phyloP scores from a whole-genome alignment of 92 coral and sea anemone genomes.

The Phenganax subtilis region DNA sequence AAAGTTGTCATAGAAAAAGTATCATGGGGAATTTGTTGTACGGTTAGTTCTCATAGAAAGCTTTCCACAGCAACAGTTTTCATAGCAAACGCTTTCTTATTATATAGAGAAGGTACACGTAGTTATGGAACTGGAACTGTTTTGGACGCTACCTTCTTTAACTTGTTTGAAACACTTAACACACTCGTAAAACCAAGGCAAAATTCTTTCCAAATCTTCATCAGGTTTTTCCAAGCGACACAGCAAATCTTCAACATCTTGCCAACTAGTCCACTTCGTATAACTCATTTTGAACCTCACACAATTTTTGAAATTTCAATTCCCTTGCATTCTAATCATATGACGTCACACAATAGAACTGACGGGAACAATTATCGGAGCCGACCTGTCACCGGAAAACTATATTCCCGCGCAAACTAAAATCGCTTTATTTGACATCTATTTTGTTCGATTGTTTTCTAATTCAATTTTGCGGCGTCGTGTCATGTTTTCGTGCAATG shows the following conservation, averaged over 20 bases:
- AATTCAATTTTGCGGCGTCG: too few species aligned
- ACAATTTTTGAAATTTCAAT: background rate
- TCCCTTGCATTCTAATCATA: background rate
- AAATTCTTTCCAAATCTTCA: conserved; percentile 45
- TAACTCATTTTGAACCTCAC: background rate
- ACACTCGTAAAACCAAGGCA: conserved; percentile 67
- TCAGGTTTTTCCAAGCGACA: conserved; percentile 46
- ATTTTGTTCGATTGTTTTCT: too few species aligned
- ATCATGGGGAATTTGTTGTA: too few species aligned
- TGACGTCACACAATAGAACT: background rate
- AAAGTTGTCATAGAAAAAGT: too few species aligned
- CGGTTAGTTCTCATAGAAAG: too few species aligned
- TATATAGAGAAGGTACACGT: background rate
- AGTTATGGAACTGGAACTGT: too few species aligned
- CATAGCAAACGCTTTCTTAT: background rate
- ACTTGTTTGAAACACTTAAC: conserved; percentile 57
- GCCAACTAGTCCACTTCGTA: conserved; percentile 29
- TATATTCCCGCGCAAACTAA: too few species aligned
- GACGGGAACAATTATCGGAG: too few species aligned
- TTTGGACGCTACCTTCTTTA: conserved; percentile 53
- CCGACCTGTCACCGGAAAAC: too few species aligned
- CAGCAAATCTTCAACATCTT: conserved; percentile 52
- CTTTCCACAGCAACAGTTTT: too few species aligned
- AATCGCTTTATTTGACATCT: too few species aligned
- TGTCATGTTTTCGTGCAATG: too few species aligned